Base-by-base conservation (phyloP, 2,888 invertebrate species). In the Brenthis daphne region DNA sequence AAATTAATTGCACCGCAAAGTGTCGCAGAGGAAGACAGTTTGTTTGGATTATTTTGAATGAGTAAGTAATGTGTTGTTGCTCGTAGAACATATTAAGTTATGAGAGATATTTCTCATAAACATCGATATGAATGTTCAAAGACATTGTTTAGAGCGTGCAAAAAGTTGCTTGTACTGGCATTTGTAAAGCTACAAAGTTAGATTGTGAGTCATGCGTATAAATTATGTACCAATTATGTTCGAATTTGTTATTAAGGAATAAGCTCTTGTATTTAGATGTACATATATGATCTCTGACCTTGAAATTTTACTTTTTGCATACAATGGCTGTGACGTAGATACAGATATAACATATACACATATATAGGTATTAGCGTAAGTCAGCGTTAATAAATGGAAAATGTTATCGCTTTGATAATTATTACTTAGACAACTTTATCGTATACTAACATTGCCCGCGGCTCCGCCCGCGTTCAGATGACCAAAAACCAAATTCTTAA, bases 41-140 rank as follows among this genome's bases (percentile, higher is more conserved):
- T 76, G 76, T 85, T 90, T 87, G 90, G 91, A 90, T 90, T 89
- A 83, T 88, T 87, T 85, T 80, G 86, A 79, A 82, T 83, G 87
- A 89, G 91, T 92, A 90, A 92, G 92, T 92, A 85, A 79, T 76
- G 81, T 80, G 37, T 43, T 43, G 37, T 43, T 43, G 37, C 77
- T 75, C 80, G 79, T 77, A 80, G 76, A 73, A 71, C 70, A 58
- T 43, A 43, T 72, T 68, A 72, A 66, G 65, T 71, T 71, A 68
- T 68, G 64, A 69, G 65, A 55, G 24, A 61, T 69, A 68, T 69
- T 58, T 69, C 65, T 67, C 61, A 64, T 65, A 67, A 67, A 64
- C 68, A 54, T 55, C 29, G 58, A 65, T 70, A 56, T 67, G 65
- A 68, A 65, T 64, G 64, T 54, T 73, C 47, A 57, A 65, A 63